Conservation (phyloP, 2,888 invertebrate species). For the Ectemnius continuus region DNA sequence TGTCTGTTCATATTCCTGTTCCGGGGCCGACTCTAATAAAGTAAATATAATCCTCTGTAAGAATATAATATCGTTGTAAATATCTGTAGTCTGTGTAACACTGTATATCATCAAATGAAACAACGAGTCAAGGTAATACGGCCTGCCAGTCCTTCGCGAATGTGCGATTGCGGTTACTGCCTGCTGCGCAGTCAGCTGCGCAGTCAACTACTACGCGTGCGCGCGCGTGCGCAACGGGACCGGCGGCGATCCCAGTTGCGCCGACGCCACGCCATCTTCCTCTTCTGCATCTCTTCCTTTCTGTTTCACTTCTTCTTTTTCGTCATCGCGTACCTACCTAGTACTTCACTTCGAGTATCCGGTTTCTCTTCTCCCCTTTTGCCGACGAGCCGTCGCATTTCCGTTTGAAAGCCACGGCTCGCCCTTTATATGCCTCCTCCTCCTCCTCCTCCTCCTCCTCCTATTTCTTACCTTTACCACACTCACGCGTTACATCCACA, state of each 20-base stretch:
- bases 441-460: no score
- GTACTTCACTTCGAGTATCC: background rate
- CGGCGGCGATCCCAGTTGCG: background rate
- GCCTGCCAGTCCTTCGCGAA: constrained; percentile 47
- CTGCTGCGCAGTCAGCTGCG: constrained; percentile 4
- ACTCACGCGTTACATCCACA: background rate
- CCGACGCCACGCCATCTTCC: background rate
- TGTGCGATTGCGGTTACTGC: constrained; percentile 1
- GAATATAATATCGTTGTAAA: constrained; percentile 79
- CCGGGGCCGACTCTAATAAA: constrained; percentile 63
- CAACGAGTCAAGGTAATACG: constrained; percentile 74
- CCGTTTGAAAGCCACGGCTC: background rate
- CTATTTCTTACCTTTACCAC: background rate
- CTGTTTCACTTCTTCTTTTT: background rate
- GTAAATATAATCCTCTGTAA: constrained; percentile 79
- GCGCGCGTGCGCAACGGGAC: background rate
- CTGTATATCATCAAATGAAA: constrained; percentile 79
- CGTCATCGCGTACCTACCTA: background rate
- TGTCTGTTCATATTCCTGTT: constrained; percentile 44
- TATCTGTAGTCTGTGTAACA: constrained; percentile 79
- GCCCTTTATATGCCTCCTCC: no score
- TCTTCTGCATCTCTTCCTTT: background rate
- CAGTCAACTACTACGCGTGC: background rate
- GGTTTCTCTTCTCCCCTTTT: background rate
- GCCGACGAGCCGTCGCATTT: background rate